Conservation (phyloP, 2,113 vertebrate species). For the Oenanthe oenanthe region DNA sequence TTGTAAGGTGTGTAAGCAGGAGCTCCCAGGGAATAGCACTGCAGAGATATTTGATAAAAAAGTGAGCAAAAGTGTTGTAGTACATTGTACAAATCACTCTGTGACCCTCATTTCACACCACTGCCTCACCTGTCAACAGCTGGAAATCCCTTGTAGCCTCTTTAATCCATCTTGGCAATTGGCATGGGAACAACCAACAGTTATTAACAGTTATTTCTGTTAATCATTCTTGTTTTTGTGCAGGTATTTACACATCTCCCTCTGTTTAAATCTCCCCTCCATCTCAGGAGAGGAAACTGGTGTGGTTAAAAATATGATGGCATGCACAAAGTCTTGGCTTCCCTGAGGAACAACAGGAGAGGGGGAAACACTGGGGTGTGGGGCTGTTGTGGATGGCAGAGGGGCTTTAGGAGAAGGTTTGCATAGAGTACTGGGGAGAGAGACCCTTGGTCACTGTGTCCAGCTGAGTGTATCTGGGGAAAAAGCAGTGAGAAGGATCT, state of each 20-base stretch:
- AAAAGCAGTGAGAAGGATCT: neutral
- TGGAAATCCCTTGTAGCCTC: neutral
- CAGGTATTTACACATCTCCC: neutral
- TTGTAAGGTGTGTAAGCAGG: neutral
- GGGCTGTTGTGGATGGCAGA: neutral
- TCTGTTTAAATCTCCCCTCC: neutral
- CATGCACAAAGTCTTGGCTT: rapidly evolving
- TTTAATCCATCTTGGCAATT: neutral
- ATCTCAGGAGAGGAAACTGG: neutral
- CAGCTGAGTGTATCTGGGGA: neutral
- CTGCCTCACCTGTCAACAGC: neutral
- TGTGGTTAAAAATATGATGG: neutral
- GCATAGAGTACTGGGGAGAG: rapidly evolving
- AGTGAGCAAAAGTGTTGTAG: neutral
- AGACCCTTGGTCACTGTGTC: neutral
- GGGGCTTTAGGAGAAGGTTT: neutral
- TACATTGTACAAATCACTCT: neutral
- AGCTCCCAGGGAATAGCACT: neutral
- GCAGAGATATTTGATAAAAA: neutral
- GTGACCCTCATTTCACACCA: neutral
- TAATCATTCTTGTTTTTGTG: neutral
- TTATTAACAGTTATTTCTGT: neutral
- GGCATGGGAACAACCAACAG: neutral
- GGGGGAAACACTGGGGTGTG: neutral
- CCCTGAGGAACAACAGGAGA: neutral